These are phyloP conservation scores for Eugnorisma glareosa DNA, from an alignment of 2,888 invertebrate genomes.

Conservation along the genomic window DNA sequence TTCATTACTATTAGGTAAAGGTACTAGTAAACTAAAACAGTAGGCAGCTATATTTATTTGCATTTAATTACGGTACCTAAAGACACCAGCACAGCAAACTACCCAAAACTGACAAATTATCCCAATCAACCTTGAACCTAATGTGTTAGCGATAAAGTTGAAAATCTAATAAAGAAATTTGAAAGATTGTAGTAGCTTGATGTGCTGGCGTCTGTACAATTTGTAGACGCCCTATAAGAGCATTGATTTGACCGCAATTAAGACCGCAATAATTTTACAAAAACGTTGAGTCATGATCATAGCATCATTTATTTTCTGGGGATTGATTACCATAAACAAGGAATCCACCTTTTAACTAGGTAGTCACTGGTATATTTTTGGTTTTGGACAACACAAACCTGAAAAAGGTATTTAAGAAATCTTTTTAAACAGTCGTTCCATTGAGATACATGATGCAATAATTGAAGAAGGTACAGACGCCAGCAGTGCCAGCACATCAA, in stretches of 20 bases:
- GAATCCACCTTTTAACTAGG: neutral
- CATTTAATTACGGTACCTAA: neutral
- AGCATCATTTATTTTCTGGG: neutral
- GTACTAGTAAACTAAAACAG: neutral
- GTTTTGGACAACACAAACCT: neutral
- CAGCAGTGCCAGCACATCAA: no score
- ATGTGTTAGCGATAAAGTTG: no score
- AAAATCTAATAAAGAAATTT: no score
- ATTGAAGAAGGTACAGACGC: neutral
- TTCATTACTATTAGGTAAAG: conserved; percentile 5
- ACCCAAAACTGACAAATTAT: no score
- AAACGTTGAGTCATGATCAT: neutral
- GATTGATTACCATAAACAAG: conserved; percentile 6
- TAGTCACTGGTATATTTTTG: neutral
- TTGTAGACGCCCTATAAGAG: neutral
- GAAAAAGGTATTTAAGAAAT: neutral
- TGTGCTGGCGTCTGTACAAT: no score
- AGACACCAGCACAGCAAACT: no score
- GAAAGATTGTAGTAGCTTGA: no score
- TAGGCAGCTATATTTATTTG: neutral
- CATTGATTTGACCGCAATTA: conserved; percentile 6
- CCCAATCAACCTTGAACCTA: no score
- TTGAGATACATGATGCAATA: neutral
- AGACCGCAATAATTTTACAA: neutral
- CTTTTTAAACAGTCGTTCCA: neutral